Base-by-base conservation (phyloP, 2,113 vertebrate genomes). In the Pedionomus torquatus region DNA sequence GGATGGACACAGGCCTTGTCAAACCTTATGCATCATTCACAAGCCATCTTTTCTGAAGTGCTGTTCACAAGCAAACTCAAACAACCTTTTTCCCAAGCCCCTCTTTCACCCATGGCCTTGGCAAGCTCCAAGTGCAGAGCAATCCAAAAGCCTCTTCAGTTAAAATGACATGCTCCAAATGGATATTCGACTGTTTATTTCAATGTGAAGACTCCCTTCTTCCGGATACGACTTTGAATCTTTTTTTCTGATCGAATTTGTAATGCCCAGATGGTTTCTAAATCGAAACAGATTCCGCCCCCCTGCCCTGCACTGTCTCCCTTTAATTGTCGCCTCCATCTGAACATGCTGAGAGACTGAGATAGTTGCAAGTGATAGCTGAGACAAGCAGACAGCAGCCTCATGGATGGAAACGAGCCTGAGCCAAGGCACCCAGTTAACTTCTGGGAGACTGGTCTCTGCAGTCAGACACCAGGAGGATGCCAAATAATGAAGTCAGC, bases 11-110 rank as follows among this genome's bases (percentile, higher is more conserved):
- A 89, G 64, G 48, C 74, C n/a, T 43, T 63, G 21, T 89, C 87
- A 80, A 76, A 63, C 37, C 51, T 55, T 17, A 35, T 57, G 49
- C 70, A 61, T 76, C 93, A 37, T 76, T 95, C 93, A 72, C 89
- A 95, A 81, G 39, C 86, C 61, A 71, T 96, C 93, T 75, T 92
- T 93, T 91, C 83, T 85, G 74, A 91, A 95, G 78, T 84, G 65
- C 48, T 95, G 51, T 24, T 79, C 89, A 76, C 77, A 57, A 65
- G 65, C 7, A 83, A 96, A 91, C 35, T 75, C 87, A 95, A 91
- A 88, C 71, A 78, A 21, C 74, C 57, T 79, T 65, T 93, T 76
- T 70, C 93, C 66, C 83, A 94, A 88, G 76, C 83, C 74, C 66
- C 64, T 63, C 95, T 95, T 95, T 96, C 90, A 79, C 83, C 72